Evolutionary conservation across 1,140 invertebrate species (phyloP).

Genomic region (Adoxophyes honmai): DNA sequence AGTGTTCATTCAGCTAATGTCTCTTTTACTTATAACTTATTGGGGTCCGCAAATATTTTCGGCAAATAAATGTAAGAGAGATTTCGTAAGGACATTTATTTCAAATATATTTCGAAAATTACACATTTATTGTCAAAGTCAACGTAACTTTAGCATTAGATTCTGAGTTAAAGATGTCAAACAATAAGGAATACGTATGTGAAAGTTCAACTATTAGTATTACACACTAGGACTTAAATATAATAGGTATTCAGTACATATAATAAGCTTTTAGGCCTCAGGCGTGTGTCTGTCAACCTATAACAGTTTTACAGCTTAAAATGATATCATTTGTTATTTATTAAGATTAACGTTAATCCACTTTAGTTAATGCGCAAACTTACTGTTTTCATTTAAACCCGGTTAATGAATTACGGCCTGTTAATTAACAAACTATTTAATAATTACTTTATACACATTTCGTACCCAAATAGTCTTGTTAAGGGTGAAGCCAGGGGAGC

Average conservation of each 20-base stretch:
- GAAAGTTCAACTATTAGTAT: slow-evolving; percentile 12
- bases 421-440: no score
- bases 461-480: no score
- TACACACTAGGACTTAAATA: no score
- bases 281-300: background rate
- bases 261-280: background rate
- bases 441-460: no score
- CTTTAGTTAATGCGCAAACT: no score
- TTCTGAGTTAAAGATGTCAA: slow-evolving; percentile 32
- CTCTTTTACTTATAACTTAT: no score
- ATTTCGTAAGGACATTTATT: slow-evolving; percentile 52
- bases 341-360: background rate
- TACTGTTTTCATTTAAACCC: no score
- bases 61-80: background rate
- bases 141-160: slow-evolving; percentile 63
- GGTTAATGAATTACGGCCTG: no score
- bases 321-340: background rate
- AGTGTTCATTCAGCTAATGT: no score
- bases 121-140: slow-evolving; percentile 75
- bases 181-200: slow-evolving; percentile 26
- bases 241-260: background rate
- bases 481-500: no score
- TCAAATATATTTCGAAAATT: slow-evolving; percentile 51
- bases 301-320: background rate
- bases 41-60: no score